Conservation (phyloP, 64 coral and sea anemone species). For the Actinia equina region DNA sequence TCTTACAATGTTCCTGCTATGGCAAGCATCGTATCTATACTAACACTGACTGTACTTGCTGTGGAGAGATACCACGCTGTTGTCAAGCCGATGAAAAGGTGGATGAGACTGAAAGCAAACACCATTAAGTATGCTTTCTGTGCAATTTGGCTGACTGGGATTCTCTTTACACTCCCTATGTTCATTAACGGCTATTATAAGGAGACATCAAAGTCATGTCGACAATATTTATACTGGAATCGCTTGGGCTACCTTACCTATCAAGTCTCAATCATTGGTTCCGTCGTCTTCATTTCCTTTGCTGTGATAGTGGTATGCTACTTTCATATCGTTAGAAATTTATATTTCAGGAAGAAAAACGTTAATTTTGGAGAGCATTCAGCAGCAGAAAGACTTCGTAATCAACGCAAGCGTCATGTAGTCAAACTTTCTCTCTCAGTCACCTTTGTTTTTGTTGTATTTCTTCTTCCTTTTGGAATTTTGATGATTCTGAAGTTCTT, state of each 20-base stretch:
- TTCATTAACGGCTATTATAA: background rate
- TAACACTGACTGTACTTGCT: conserved; percentile 58
- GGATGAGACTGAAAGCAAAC: background rate
- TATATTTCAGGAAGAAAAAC: background rate
- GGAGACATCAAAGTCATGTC: background rate
- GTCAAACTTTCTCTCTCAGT: background rate
- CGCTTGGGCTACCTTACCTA: background rate
- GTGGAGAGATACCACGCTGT: conserved; percentile 70
- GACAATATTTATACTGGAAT: background rate
- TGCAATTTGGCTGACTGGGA: background rate
- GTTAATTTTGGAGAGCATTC: background rate
- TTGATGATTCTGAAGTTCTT: background rate
- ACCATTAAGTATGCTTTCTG: background rate
- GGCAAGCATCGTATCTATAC: conserved; percentile 31
- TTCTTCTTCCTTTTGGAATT: background rate
- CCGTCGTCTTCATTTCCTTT: background rate
- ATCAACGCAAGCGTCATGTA: background rate
- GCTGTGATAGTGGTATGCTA: background rate
- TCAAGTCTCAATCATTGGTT: background rate
- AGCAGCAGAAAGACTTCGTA: background rate
- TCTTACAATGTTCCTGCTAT: conserved; percentile 41
- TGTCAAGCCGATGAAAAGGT: conserved; percentile 42
- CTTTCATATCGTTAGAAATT: background rate
- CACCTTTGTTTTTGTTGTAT: background rate
- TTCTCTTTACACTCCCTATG: background rate